Evolutionary conservation across 1,140 invertebrate genomes (phyloP).

Genomic region (Drosophila prosaltans): DNA sequence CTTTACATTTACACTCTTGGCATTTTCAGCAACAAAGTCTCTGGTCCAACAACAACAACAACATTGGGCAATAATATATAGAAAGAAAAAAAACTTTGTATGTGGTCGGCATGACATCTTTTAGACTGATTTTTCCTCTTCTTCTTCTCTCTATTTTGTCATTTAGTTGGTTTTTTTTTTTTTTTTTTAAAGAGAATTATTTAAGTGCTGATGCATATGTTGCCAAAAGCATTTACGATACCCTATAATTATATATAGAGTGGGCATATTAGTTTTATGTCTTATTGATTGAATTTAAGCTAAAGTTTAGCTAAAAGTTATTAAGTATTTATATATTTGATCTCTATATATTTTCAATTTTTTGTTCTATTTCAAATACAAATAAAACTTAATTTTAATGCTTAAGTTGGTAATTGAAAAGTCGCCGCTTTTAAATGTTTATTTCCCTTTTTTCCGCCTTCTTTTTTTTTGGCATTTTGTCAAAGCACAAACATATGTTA

Average conservation of each 20-base stretch:
- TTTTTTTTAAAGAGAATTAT: constrained; percentile 58
- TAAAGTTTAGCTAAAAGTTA: no score
- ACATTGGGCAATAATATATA: constrained; percentile 45
- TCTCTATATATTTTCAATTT: no score
- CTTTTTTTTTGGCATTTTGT: constrained; percentile 60
- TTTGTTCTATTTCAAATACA: no score
- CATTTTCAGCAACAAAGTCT: constrained; percentile 57
- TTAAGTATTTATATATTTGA: no score
- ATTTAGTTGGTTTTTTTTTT: constrained; percentile 29
- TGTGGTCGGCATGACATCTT: constrained; percentile 40
- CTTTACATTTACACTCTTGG: constrained; percentile 33
- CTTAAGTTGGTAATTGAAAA: no score
- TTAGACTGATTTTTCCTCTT: constrained; percentile 25
- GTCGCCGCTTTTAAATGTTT: no score
- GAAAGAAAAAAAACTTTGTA: constrained; percentile 22
- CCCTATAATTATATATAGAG: not conserved
- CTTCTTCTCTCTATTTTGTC: constrained; percentile 4
- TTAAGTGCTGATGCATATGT: constrained; percentile 71
- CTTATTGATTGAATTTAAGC: no score
- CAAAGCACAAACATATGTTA: constrained; percentile 72
- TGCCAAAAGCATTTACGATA: constrained; percentile 43
- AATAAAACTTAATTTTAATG: no score
- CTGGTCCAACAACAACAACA: constrained; percentile 7
- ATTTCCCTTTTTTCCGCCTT: no score
- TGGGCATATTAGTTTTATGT: not conserved